Conservation (phyloP, 2,888 invertebrate genomes). For the Drosophila meridionalis region DNA sequence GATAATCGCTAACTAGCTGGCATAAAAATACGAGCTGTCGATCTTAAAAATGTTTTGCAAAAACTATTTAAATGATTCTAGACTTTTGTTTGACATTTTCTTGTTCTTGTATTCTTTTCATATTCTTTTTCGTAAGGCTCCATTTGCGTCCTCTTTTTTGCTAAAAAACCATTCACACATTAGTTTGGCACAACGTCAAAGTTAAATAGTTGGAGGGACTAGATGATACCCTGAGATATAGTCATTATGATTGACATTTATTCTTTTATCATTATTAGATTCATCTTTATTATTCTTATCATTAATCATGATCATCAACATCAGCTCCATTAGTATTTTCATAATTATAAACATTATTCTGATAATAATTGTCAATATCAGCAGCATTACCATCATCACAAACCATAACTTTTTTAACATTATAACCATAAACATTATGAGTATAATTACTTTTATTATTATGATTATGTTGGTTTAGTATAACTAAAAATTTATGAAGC, state of each 20-base stretch:
- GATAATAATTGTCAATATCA: background rate
- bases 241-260: background rate
- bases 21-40: background rate
- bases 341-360: background rate
- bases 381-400: background rate
- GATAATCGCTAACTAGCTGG: conserved; percentile 9
- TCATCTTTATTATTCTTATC: background rate
- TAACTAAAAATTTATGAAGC: background rate
- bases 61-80: conserved; percentile 14
- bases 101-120: conserved; percentile 33
- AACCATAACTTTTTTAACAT: background rate
- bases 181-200: conserved; percentile 46
- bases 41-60: conserved; percentile 16
- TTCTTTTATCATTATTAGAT: background rate
- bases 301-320: background rate
- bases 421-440: background rate
- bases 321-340: background rate
- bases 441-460: background rate
- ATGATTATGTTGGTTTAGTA: too few relatives aligned
- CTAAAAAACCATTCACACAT: conserved; percentile 41
- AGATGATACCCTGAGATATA: background rate
- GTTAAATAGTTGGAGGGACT: conserved; percentile 10
- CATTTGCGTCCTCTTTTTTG: background rate
- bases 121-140: background rate
- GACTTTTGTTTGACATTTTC: conserved; percentile 10